phyloP scores from a whole-genome alignment of 2,888 invertebrate genomes.

The Ectropis crepuscularia region DNA sequence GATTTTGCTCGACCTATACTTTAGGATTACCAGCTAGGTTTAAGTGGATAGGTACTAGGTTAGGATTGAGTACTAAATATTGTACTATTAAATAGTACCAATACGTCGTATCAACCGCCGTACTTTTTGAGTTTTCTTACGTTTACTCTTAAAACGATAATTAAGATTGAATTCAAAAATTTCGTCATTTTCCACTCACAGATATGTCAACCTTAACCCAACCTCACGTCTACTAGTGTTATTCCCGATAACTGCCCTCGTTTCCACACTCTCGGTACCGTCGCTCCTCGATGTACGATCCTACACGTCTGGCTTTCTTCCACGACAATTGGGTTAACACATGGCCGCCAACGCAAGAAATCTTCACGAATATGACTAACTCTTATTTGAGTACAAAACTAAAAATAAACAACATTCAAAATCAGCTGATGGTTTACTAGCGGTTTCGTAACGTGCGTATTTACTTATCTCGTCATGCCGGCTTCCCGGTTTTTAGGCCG shows the following conservation, averaged over 20 bases:
- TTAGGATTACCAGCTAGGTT: no score
- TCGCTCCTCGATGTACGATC: conserved; percentile 33
- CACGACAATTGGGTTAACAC: conserved; percentile 39
- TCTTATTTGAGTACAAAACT: conserved; percentile 34
- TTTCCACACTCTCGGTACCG: conserved; percentile 21
- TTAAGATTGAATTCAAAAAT: no score
- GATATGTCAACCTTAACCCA: conserved; percentile 45
- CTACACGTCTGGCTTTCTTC: conserved; percentile 36
- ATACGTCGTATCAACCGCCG: no score
- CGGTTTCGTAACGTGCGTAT: conserved; percentile 38
- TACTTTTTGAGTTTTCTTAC: no score
- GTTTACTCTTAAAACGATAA: no score
- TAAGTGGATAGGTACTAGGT: no score
- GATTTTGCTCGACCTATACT: no score
- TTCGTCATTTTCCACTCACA: no score
- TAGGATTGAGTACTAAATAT: no score
- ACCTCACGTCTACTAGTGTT: conserved; percentile 44
- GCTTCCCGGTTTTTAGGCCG: conserved; percentile 46
- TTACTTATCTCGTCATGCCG: conserved; percentile 43
- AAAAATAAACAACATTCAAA: conserved; percentile 23
- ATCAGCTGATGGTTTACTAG: conserved; percentile 42
- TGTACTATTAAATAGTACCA: no score
- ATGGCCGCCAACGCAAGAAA: conserved; percentile 31
- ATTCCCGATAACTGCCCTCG: conserved; percentile 45
- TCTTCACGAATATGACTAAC: conserved; percentile 29